Conservation (phyloP, 2,888 invertebrate genomes). For the Macrostomum cliftonense region DNA sequence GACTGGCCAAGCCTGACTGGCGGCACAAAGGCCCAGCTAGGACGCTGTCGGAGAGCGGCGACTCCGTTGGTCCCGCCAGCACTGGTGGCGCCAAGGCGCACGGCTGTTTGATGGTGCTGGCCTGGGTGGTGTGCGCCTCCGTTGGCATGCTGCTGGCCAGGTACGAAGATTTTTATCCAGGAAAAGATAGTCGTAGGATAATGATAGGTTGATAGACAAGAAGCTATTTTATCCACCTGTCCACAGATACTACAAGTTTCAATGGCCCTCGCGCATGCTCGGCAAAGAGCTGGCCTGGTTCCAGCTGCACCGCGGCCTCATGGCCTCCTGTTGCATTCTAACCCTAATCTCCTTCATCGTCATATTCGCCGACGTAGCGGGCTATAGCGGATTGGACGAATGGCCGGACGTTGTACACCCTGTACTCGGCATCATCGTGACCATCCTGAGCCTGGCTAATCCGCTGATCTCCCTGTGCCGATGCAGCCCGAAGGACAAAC, state of each 20-base stretch:
- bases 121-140: slow-evolving; percentile 33
- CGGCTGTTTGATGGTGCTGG: slow-evolving; percentile 32
- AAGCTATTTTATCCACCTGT: no score
- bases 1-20: no score
- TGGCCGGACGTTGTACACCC: slow-evolving; percentile 29
- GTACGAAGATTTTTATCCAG: no score
- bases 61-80: no score
- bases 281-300: slow-evolving; percentile 32
- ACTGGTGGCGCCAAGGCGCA: slow-evolving; percentile 7
- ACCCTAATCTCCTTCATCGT: slow-evolving; percentile 25
- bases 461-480: slow-evolving; percentile 31
- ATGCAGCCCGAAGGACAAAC: slow-evolving; percentile 22
- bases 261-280: slow-evolving; percentile 27
- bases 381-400: slow-evolving; percentile 19
- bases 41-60: no score
- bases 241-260: slow-evolving; percentile 30
- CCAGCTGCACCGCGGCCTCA: slow-evolving; percentile 22
- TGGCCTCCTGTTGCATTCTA: slow-evolving; percentile 18
- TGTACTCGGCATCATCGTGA: slow-evolving; percentile 33
- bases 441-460: slow-evolving; percentile 30
- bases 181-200: no score
- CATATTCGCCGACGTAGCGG: slow-evolving; percentile 26
- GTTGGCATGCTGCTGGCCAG: slow-evolving; percentile 28
- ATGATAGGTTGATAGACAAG: no score
- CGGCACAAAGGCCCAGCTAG: no score